Base-by-base conservation (phyloP, 92 coral and sea anemone genomes). In the Parazoanthus swiftii region DNA sequence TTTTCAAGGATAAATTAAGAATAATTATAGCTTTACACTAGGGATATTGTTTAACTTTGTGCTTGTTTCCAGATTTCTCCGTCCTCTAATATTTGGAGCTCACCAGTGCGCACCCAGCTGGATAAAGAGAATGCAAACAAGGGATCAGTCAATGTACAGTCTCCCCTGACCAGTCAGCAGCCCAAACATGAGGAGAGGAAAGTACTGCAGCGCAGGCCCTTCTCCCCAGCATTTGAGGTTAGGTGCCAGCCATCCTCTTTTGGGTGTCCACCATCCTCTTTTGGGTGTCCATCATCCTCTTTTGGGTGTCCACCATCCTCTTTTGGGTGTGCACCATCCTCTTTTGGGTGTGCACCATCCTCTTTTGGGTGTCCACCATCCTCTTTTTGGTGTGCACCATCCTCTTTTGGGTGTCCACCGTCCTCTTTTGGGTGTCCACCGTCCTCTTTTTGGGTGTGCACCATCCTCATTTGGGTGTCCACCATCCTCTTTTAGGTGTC, bases 191-290 rank as follows among this genome's bases (percentile, higher is more conserved):
- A 71, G 10, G 91, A 43, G 29, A 89, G 90, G 74, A 91, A 26
- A 58, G 92, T 81, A 38, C 85, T 35, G 20, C 86, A 56, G 25
- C 85, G 95, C 46, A 88, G 96, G 80, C 94, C 94, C 8, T 97
- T 86, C 85, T 97, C 99, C 66, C 99, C 99, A 51, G 99, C 98
- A 5, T 94, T 97, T 91, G 99, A 97, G 97, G 99, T 95, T 87
- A 33, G 88, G 20, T 38, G 58, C 13, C 0, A 14, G 54, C 18
- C 46, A 36, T 46, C 65, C 37, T 14, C 33, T 82, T 20, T 2
- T 46, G 39, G 68, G 4, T 11, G 59, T 2, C 3, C 2, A 54
- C 18, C 59, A 54, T 54, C 18, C 18, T 11, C 59, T 54, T 54
- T 1, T 54, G 59, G 59, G 3, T 54, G 59, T 54, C 59, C 59